Evolutionary conservation across 92 coral and sea anemone species (phyloP).

Genomic region (Actinernus sp.): DNA sequence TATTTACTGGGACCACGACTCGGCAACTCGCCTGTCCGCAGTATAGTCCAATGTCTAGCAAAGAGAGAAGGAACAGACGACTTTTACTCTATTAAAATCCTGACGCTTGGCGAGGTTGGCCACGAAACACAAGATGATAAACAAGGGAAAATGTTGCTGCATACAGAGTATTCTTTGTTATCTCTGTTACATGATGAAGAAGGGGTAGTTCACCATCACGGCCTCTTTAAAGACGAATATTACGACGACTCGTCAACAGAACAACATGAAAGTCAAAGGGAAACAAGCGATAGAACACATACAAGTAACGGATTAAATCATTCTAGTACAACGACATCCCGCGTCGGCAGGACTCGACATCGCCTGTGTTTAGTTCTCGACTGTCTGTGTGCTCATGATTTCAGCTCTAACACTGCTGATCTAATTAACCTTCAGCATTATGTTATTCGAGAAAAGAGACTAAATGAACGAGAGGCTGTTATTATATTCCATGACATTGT

Average conservation of each 20-base stretch:
- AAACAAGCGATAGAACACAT: not conserved
- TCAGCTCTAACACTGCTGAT: conserved; percentile 88
- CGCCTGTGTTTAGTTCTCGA: conserved; percentile 93
- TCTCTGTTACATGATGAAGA: conserved; percentile 96
- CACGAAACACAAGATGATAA: conserved; percentile 97
- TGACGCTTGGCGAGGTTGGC: conserved; percentile 93
- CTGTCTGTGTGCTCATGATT: conserved; percentile 97
- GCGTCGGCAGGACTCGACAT: conserved; percentile 65
- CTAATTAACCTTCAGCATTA: conserved; percentile 97
- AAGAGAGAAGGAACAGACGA: conserved; percentile 98
- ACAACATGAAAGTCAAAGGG: conserved; percentile 4
- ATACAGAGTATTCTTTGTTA: conserved; percentile 93
- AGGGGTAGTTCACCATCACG: conserved; percentile 97
- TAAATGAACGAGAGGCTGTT: conserved; percentile 93
- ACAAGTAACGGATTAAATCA: not conserved
- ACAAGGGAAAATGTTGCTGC: conserved; percentile 97
- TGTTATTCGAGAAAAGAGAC: conserved; percentile 93
- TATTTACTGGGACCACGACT: conserved; percentile 95
- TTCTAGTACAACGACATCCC: conserved; percentile 12
- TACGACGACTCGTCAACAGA: conserved; percentile 73
- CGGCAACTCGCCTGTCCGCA: conserved; percentile 98
- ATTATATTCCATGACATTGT: conserved; percentile 95
- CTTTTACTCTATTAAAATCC: conserved; percentile 91
- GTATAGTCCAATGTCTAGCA: conserved; percentile 98
- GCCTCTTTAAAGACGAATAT: conserved; percentile 96